Evolutionary conservation across 2,113 vertebrate species (phyloP).

Genomic region (Felis chaus): DNA sequence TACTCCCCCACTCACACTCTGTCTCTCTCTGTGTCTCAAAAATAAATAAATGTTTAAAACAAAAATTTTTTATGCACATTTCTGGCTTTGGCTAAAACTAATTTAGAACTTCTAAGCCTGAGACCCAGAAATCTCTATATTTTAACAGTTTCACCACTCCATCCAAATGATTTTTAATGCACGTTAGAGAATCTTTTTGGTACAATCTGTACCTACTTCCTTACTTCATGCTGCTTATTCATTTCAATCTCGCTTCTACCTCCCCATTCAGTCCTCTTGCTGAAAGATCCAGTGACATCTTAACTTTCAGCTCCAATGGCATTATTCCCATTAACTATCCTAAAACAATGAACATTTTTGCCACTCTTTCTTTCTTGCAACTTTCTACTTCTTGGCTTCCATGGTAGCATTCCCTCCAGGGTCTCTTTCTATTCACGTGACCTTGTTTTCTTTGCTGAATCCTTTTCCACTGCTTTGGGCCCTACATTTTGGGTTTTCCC

Average conservation of each 20-base stretch:
- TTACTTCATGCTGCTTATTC: not conserved
- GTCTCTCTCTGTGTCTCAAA: too few relatives aligned
- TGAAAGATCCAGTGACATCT: not conserved
- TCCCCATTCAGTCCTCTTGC: not conserved
- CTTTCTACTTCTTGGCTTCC: not conserved
- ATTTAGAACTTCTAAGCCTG: not conserved
- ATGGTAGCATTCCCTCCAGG: not conserved
- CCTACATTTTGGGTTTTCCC: not conserved
- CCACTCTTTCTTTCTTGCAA: not conserved
- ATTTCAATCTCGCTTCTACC: not conserved
- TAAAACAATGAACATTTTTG: not conserved
- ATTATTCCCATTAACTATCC: not conserved
- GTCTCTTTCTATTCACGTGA: not conserved
- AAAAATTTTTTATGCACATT: not conserved
- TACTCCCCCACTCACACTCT: too few relatives aligned
- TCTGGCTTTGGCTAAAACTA: not conserved
- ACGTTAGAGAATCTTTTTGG: too few relatives aligned
- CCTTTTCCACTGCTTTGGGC: not conserved
- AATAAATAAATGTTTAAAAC: too few relatives aligned
- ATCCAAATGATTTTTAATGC: not conserved
- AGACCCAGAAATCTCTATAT: not conserved
- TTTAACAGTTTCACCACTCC: not conserved
- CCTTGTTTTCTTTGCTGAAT: not conserved
- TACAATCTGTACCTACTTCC: not conserved
- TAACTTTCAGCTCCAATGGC: constrained; percentile 13